phyloP scores from a whole-genome alignment of 2,888 invertebrate genomes.

The Sicus ferrugineus region DNA sequence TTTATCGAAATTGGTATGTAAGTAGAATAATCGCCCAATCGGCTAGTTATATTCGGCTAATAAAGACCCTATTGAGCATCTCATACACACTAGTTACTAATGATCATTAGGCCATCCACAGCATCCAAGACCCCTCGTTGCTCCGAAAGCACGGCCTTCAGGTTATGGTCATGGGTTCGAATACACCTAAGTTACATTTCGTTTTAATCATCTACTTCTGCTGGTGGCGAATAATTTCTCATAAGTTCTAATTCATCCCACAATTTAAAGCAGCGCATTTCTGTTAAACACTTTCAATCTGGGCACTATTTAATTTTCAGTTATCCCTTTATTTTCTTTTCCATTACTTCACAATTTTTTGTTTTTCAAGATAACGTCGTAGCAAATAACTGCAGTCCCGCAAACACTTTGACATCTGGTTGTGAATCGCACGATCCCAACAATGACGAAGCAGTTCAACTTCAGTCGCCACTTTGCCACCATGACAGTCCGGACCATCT shows the following conservation, averaged over 20 bases:
- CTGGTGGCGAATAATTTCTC: constrained; percentile 9
- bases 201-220: constrained; percentile 2
- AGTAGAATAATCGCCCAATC: too few species aligned
- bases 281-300: not conserved
- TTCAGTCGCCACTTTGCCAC: not conserved
- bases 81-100: too few species aligned
- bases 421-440: constrained; percentile 32
- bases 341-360: constrained; percentile 30
- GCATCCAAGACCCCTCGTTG: not conserved
- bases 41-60: too few species aligned
- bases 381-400: constrained; percentile 41
- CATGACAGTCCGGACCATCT: constrained; percentile 31
- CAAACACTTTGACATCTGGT: constrained; percentile 47
- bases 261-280: not conserved
- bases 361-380: constrained; percentile 41
- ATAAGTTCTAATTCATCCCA: constrained; percentile 4
- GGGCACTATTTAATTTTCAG: constrained; percentile 4
- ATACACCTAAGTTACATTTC: not conserved
- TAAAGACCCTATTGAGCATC: too few species aligned
- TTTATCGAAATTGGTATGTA: too few species aligned
- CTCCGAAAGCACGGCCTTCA: not conserved
- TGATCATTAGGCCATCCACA: not conserved
- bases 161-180: constrained; percentile 6
- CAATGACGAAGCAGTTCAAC: not conserved
- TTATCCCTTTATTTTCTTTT: constrained; percentile 32